A percentile compares a stretch with the other conserved stretches of the same genome.
Conservation (phyloP, 1,140 invertebrate species). For the Heliconius hermathena region DNA sequence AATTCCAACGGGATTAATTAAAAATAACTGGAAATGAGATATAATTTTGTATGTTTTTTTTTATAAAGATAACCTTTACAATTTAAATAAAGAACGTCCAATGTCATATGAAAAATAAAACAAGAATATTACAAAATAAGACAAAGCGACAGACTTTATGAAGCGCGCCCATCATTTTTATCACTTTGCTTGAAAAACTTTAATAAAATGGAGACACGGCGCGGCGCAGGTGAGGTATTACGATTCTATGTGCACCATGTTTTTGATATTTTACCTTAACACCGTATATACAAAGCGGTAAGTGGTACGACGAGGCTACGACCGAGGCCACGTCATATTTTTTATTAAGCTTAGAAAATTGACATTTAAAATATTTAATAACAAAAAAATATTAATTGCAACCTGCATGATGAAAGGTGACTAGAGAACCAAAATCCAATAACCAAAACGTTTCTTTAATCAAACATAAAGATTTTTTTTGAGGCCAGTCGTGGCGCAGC, state of each 20-base stretch:
- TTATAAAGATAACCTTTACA: constrained; percentile 28
- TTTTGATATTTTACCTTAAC: constrained; percentile 54
- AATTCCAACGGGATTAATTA: neutral
- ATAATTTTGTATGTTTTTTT: neutral
- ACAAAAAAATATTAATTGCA: neutral
- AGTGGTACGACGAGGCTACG: neutral
- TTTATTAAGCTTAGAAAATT: constrained; percentile 2
- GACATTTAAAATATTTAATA: neutral
- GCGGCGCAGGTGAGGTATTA: constrained; percentile 62
- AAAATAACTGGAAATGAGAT: neutral
- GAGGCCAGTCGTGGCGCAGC: no score
- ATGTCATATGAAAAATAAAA: constrained; percentile 32
- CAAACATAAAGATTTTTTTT: neutral
- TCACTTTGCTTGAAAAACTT: constrained; percentile 69
- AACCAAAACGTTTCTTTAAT: neutral
- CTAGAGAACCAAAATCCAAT: neutral
- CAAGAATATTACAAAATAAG: constrained; percentile 52
- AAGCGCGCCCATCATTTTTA: constrained; percentile 69
- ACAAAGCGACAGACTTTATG: constrained; percentile 57
- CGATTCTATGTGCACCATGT: constrained; percentile 65
- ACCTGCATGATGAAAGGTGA: neutral
- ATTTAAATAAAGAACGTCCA: constrained; percentile 23
- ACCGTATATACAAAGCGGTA: constrained; percentile 31
- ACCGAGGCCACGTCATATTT: neutral
- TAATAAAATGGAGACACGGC: constrained; percentile 68